phyloP scores from a whole-genome alignment of 2,888 invertebrate species.

The Coenonympha arcania region DNA sequence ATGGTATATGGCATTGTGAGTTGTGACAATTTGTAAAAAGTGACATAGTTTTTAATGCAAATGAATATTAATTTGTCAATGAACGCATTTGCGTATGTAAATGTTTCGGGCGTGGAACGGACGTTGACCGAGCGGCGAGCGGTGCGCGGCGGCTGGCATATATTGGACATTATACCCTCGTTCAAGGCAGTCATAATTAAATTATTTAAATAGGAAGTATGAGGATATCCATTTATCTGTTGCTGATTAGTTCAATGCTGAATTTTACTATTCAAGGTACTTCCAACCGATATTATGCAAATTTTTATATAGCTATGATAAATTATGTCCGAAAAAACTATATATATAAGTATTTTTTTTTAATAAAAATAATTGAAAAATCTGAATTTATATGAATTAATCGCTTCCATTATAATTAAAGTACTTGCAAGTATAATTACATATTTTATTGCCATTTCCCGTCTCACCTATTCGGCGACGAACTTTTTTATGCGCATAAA shows the following conservation, averaged over 20 bases:
- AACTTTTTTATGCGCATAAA: no score
- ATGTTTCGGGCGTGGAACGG: not conserved
- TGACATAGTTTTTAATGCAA: not conserved
- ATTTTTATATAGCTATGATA: not conserved
- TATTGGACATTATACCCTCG: not conserved
- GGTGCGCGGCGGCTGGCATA: no score
- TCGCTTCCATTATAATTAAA: no score
- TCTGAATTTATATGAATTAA: no score
- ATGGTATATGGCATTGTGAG: no score
- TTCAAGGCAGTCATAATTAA: not conserved
- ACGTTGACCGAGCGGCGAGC: not conserved
- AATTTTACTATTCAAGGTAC: not conserved
- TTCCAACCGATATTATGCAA: not conserved
- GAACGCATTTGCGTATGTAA: not conserved
- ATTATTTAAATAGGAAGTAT: slow-evolving; percentile 4
- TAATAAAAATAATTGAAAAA: no score
- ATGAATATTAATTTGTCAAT: not conserved
- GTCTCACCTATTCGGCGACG: no score
- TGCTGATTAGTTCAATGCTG: not conserved
- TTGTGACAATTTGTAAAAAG: not conserved
- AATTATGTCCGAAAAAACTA: not conserved
- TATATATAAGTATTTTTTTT: no score
- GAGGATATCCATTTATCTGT: slow-evolving; percentile 1
- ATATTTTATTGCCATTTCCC: no score
- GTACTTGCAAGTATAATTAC: no score